Conservation (phyloP, 1,140 invertebrate genomes). For the Drosophila truncata region DNA sequence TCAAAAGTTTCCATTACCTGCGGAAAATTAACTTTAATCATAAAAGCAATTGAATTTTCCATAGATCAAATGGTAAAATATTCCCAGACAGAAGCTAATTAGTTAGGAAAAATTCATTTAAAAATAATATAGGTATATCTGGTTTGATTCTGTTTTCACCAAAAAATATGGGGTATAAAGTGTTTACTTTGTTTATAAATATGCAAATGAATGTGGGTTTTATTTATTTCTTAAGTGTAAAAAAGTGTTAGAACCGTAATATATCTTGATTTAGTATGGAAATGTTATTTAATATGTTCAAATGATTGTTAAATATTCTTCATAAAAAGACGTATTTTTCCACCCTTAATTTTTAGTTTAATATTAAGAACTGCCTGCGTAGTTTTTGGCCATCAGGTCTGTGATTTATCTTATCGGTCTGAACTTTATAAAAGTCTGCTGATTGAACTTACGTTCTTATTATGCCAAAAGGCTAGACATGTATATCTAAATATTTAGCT, state of each 20-base stretch:
- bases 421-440: slow-evolving; percentile 7
- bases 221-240: neutral
- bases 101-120: neutral
- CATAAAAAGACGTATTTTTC: neutral
- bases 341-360: neutral
- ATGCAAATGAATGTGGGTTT: slow-evolving; percentile 4
- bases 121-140: neutral
- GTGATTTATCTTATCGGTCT: slow-evolving; percentile 32
- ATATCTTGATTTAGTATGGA: neutral
- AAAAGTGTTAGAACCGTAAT: slow-evolving; percentile 3
- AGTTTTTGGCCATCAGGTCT: neutral
- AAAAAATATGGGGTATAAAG: neutral
- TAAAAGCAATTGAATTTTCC: neutral
- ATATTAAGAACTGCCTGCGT: neutral
- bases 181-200: slow-evolving; percentile 22
- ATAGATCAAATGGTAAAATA: neutral
- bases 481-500: slow-evolving; percentile 42
- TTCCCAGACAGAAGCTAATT: neutral
- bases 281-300: neutral
- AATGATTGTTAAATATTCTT: neutral
- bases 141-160: neutral
- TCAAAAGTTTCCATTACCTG: slow-evolving; percentile 26
- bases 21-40: slow-evolving; percentile 21
- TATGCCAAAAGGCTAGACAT: slow-evolving; percentile 46
- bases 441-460: slow-evolving; percentile 44